Conservation (phyloP, 2,888 invertebrate genomes). For the Alloplasta piceator region DNA sequence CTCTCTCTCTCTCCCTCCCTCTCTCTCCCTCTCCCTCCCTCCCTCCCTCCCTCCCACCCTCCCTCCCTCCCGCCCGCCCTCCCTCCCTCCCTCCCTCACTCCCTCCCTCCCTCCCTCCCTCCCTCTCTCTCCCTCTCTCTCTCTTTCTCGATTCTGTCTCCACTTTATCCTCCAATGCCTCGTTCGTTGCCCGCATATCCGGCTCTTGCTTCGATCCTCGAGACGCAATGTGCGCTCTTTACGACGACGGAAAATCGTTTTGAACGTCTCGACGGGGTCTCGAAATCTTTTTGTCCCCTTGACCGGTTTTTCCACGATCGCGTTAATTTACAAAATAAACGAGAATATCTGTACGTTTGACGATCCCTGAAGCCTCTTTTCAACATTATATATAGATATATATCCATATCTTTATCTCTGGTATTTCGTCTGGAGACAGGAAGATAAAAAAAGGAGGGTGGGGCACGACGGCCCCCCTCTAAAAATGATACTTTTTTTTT, state of each 20-base stretch:
- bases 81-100: conserved; percentile 15
- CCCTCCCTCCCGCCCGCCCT: conserved; percentile 1
- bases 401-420: background rate
- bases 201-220: conserved; percentile 36
- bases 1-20: background rate
- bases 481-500: too few relatives aligned
- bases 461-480: too few relatives aligned
- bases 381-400: too few relatives aligned
- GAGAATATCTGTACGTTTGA: conserved; percentile 3
- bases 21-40: background rate
- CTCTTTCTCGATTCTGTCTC: background rate
- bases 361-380: background rate
- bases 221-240: conserved; percentile 3
- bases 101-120: conserved; percentile 13
- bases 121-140: conserved; percentile 5
- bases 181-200: conserved; percentile 51
- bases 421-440: background rate
- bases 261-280: conserved; percentile 14
- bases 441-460: background rate
- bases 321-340: conserved; percentile 5
- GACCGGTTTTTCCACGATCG: background rate
- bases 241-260: conserved; percentile 35
- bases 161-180: background rate
- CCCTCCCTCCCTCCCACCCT: background rate
- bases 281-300: background rate